phyloP scores from a whole-genome alignment of 2,113 vertebrate genomes.

The Onychostoma macrolepis region DNA sequence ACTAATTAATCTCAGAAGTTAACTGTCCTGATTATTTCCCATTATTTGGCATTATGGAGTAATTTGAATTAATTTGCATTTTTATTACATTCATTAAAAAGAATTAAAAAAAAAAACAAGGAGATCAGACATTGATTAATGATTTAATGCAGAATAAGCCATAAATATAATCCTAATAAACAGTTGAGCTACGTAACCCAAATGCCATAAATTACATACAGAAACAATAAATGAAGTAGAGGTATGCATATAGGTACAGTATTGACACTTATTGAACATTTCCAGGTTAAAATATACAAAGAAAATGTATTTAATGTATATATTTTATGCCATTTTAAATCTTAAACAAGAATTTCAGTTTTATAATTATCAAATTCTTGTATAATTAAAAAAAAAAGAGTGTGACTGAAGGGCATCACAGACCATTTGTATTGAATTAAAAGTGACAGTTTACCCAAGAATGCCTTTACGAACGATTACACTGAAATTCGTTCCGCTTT shows the following conservation, averaged over 20 bases:
- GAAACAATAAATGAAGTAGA: background rate
- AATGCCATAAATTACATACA: background rate
- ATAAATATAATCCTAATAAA: background rate
- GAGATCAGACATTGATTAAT: constrained; percentile 36
- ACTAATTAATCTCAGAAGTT: constrained; percentile 32
- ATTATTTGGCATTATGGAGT: constrained; percentile 40
- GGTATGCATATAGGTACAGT: background rate
- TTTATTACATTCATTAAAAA: constrained; percentile 43
- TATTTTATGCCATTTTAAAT: background rate
- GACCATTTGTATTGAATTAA: background rate
- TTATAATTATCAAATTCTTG: background rate
- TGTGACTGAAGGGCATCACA: background rate
- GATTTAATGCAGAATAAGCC: constrained; percentile 18
- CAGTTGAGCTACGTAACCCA: background rate
- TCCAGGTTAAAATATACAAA: background rate
- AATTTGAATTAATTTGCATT: constrained; percentile 42
- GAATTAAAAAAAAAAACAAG: background rate
- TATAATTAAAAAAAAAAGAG: background rate
- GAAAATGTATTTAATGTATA: background rate
- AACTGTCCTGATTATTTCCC: constrained; percentile 31
- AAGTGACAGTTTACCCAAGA: background rate
- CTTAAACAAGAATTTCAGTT: background rate
- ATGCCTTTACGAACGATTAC: background rate
- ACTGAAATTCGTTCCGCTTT: background rate
- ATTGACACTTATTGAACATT: background rate